Conservation (phyloP, 1,140 invertebrate genomes). For the Euwallacea similis region DNA sequence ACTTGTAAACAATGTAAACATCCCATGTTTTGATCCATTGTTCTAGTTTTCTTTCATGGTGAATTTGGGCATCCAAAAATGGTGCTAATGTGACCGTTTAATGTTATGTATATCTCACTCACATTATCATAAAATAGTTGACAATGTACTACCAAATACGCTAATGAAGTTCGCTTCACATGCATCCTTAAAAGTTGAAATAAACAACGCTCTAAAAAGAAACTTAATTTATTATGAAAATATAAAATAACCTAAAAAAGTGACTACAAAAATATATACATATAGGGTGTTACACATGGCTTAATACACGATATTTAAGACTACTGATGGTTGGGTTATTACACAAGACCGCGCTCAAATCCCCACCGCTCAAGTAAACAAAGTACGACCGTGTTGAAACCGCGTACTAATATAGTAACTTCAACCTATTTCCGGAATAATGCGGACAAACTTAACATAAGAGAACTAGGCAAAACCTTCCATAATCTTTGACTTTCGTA, state of each 20-base stretch:
- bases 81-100: no score
- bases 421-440: background rate
- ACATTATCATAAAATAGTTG: no score
- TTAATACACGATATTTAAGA: constrained; percentile 19
- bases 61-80: no score
- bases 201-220: constrained; percentile 27
- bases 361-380: background rate
- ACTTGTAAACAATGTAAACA: no score
- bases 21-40: no score
- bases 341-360: constrained; percentile 8
- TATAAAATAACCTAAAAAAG: constrained; percentile 43
- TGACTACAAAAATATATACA: constrained; percentile 43
- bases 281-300: constrained; percentile 28
- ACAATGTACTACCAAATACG: no score
- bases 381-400: background rate
- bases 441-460: no score
- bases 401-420: constrained; percentile 22
- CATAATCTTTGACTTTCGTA: constrained; percentile 41
- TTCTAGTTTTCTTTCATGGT: no score
- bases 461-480: background rate
- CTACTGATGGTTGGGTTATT: constrained; percentile 10
- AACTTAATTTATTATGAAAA: constrained; percentile 45
- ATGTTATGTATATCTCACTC: no score
- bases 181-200: background rate
- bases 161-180: no score